These are phyloP conservation scores for Neotoma lepida DNA, from an alignment of 2,113 vertebrate species.

Conservation along the genomic window DNA sequence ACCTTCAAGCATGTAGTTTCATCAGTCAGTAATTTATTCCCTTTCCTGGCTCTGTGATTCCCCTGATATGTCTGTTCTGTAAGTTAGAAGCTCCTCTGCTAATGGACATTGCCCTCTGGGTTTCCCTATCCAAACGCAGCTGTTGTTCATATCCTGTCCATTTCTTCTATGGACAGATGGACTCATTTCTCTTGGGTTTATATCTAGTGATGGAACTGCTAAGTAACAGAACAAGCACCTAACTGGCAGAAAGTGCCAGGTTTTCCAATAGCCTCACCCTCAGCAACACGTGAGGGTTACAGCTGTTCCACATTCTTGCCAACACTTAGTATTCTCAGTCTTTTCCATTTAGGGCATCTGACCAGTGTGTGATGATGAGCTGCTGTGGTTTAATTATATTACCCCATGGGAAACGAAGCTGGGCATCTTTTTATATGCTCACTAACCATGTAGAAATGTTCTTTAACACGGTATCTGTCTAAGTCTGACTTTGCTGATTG, in stretches of 20 bases:
- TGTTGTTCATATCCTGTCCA: background rate
- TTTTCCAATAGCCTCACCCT: background rate
- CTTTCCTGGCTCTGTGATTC: background rate
- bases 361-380: background rate
- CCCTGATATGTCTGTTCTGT: background rate
- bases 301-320: background rate
- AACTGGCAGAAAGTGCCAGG: background rate
- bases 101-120: background rate
- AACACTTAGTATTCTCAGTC: background rate
- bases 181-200: conserved; percentile 21
- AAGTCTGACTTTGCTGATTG: background rate
- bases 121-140: conserved; percentile 24
- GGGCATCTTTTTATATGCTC: background rate
- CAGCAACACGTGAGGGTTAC: background rate
- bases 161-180: background rate
- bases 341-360: background rate
- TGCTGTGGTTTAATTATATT: background rate
- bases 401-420: background rate
- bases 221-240: background rate
- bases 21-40: background rate
- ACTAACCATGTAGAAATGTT: background rate
- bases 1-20: background rate
- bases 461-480: background rate
- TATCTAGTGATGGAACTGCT: background rate
- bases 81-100: background rate